These are phyloP conservation scores for Protaetia brevitarsis DNA, from an alignment of 1,140 invertebrate species.

Conservation along the genomic window DNA sequence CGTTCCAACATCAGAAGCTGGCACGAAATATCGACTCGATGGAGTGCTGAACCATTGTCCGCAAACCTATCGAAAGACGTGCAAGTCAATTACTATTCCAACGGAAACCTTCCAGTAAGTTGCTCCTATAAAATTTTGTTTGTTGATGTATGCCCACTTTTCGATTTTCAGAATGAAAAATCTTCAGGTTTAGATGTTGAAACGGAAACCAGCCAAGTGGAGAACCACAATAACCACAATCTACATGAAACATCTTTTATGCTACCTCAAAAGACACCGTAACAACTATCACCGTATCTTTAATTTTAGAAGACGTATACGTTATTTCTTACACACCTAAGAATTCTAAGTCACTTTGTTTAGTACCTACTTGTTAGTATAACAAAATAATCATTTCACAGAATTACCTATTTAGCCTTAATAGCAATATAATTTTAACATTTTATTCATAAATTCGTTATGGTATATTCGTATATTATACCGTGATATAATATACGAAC, in stretches of 20 bases:
- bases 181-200: constrained; percentile 1
- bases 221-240: constrained; percentile 1
- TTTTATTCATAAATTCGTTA: too few relatives aligned
- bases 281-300: too few relatives aligned
- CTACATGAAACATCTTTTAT: constrained; percentile 12
- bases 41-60: neutral
- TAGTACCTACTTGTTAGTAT: too few relatives aligned
- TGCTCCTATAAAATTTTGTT: neutral
- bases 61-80: constrained; percentile 3
- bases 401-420: too few relatives aligned
- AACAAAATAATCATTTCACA: too few relatives aligned
- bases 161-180: constrained; percentile 15
- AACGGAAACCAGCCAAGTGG: neutral
- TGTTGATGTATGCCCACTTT: too few relatives aligned
- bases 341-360: too few relatives aligned
- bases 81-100: constrained; percentile 17
- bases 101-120: constrained; percentile 20
- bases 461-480: too few relatives aligned
- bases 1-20: constrained; percentile 25
- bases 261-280: neutral
- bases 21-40: constrained; percentile 27
- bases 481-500: too few relatives aligned
- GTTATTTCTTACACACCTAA: too few relatives aligned
- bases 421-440: too few relatives aligned
- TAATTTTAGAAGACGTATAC: too few relatives aligned